Base-by-base conservation (phyloP, 2,797 vertebrate genomes). In the Holocentrus rufus region DNA sequence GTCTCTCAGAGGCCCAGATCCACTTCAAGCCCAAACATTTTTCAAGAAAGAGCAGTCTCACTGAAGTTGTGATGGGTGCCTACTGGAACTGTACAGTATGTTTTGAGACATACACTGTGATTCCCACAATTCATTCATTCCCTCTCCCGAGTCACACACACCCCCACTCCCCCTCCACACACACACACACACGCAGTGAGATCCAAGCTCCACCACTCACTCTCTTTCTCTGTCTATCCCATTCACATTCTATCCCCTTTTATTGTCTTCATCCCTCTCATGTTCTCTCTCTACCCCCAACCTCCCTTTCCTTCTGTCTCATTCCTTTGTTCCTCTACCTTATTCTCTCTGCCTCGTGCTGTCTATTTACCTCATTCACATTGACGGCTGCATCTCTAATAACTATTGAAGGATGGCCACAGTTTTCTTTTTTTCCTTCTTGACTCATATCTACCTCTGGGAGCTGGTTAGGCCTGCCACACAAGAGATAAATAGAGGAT, bases 401-500 rank as follows among this genome's bases (percentile, higher is more conserved):
- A 88, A 78, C 76, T 85, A 89, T 84, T 86, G 89, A 92, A 88
- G 74, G 83, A 85, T 88, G 87, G 90, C 85, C 76, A 73, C 71
- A 77, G 69, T 74, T 76, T 79, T 80, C 59, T 77, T 47, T 71
- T 82, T 85, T 54, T 87, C 7, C 7, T 85, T 81, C 86, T 79
- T 80, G 78, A 85, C 88, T 90, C 55, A 23, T 74, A 68, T 85
- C 75, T 90, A 83, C 91, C 87, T 88, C 74, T 80, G 87, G 88
- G 90, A 92, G 79, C 79, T 80, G 81, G 68, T 87, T 81, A 81
- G 85, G 85, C 77, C 85, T 64, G 78, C 84, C 79, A 76, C 78
- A 74, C 73, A 65, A 83, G 73, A 88, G 85, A 90, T 87, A 85
- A 90, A 86, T 84, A 80, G 75, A 80, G 83, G 85, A 92, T 93